Base-by-base conservation (phyloP, 2,888 invertebrate genomes). In the Nemurella pictetii region DNA sequence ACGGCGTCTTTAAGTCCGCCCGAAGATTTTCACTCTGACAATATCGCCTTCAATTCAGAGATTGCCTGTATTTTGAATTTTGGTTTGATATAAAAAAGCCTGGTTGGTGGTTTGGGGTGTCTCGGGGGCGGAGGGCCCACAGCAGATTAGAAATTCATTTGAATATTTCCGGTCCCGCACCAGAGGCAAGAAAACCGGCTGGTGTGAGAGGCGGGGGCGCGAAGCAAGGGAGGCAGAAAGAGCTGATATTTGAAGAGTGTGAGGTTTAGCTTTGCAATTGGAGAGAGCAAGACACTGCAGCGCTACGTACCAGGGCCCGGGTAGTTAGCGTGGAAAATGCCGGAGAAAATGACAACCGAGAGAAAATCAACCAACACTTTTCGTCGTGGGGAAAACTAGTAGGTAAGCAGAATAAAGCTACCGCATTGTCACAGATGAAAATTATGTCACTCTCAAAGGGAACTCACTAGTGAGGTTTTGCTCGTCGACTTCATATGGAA, bases 131-230 rank as follows among this genome's bases (percentile, higher is more conserved):
- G 26, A 29, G 83, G 84, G 55, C 86, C 82, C 84, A 83, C 84
- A 75, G 85, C 88, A 90, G 91, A 91, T 91, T 91, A 90, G 90
- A 91, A 91, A 91, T 90, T 91, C 90, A 91, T 91, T 91, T 90
- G 90, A 91, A 91, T 91, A 90, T 90, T 91, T 90, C 89, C 89
- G 89, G 89, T 89, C 87, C 87, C 87, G 87, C 88, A 87, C 89
- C 89, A 88, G 87, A 87, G 86, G 82, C 82, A 82, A 82, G 82
- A 72, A 82, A 82, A 78, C 85, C 75, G 80, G 84, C 72, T 83
- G 85, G 77, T 83, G 84, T 86, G 87, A 86, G 87, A 87, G 32
- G 55, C 15, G 55, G 55, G 55, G 20, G 55, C 15, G 12, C 15
- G 55, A n/a, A n/a, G 55, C 20, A 80, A 77, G 87, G 30, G 27